Percentiles rank a stretch among this genome's conserved stretches.
Conservation (phyloP, 2,888 invertebrate species). For the Phoenoteleia sp. region DNA sequence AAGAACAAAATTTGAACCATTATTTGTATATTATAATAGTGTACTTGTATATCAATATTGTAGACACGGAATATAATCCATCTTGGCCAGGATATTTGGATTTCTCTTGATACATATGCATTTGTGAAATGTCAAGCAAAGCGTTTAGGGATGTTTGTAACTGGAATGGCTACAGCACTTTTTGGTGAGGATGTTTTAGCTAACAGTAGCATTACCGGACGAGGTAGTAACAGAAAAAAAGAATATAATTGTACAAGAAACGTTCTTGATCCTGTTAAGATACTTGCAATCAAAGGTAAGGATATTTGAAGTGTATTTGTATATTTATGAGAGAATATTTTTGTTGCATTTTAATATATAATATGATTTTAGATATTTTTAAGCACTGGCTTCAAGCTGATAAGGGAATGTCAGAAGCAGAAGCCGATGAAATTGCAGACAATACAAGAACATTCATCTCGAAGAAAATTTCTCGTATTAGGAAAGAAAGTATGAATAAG, state of each 20-base stretch:
- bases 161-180: not conserved
- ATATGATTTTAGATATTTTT: not conserved
- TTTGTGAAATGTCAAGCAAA: slow-evolving; percentile 22
- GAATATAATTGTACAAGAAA: not conserved
- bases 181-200: slow-evolving; percentile 1
- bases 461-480: not conserved
- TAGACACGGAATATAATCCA: not conserved
- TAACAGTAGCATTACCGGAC: slow-evolving; percentile 9
- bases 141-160: not conserved
- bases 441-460: not conserved
- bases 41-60: no score
- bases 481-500: not conserved
- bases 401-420: not conserved
- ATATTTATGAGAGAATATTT: no score
- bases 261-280: not conserved
- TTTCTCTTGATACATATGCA: no score
- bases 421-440: not conserved
- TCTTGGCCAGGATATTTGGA: not conserved
- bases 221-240: slow-evolving; percentile 3
- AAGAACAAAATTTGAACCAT: no score
- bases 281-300: slow-evolving; percentile 3
- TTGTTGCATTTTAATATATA: no score
- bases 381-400: not conserved
- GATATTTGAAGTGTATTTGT: not conserved
- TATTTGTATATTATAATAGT: no score